Base-by-base conservation (phyloP, 2,113 vertebrate genomes). In the Ovibos moschatus region DNA sequence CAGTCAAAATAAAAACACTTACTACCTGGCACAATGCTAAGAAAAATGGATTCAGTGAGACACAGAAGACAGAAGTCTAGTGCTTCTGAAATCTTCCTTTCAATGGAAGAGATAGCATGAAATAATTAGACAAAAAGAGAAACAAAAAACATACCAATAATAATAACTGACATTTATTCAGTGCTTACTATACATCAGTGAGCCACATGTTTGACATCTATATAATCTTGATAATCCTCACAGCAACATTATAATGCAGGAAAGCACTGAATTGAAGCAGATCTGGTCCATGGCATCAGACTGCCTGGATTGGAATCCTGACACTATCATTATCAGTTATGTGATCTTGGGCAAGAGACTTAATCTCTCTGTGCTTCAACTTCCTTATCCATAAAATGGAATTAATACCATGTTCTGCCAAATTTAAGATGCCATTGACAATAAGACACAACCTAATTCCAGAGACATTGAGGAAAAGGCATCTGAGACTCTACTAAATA, bases 41-140 rank as follows among this genome's bases (percentile, higher is more conserved):
- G 87, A 91, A 78, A 81, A 91, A 78, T 19, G 91, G 74, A 90
- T 45, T 83, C 19, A 84, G 43, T 62, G 43, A 92, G 33, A 96
- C 84, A 58, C 33, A 76, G 30, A 95, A 89, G 76, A 92, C 64
- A 94, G 84, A 53, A 83, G 67, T 19, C 64, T 86, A 87, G 78
- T 36, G 43, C 33, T 96, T 45, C 45, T 96, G 87, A 92, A 95
- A 62, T 57, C 62, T 91, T 96, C 28, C 57, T 90, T 88, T 92
- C 71, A 64, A 9, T 94, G 53, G 25, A 94, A 95, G 57, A 87
- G 19, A 81, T 0, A 85, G 40, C 33, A 82, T 51, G 89, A 90
- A 87, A 84, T 89, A 76, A 86, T 55, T 50, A 79, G 12, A 74
- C 7, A 83, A 67, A 57, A 93, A 87, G 50, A 87, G 40, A 89